Evolutionary conservation across 2,888 invertebrate genomes (phyloP).

Genomic region (Diarsia dahlii): DNA sequence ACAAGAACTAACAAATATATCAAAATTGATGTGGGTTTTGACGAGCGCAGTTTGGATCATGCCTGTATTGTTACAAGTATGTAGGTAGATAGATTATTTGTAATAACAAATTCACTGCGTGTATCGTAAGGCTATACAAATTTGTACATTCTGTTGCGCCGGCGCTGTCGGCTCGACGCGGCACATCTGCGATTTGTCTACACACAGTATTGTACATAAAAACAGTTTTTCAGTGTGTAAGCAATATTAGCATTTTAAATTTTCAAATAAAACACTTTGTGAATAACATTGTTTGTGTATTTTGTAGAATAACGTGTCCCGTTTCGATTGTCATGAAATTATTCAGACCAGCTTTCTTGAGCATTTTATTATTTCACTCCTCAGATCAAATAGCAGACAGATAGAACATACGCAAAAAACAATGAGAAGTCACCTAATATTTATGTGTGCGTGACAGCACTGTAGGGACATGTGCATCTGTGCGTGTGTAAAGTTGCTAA

Average conservation of each 20-base stretch:
- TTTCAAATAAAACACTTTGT: slow-evolving; percentile 85
- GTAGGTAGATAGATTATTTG: slow-evolving; percentile 73
- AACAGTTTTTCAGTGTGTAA: slow-evolving; percentile 82
- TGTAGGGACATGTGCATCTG: no score
- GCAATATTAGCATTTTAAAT: slow-evolving; percentile 86
- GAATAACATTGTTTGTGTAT: slow-evolving; percentile 76
- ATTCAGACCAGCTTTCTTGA: background rate
- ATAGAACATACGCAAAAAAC: no score
- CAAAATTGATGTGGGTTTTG: slow-evolving; percentile 57
- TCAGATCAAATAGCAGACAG: no score
- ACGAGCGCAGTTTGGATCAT: slow-evolving; percentile 57
- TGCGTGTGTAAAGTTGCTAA: no score
- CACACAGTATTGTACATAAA: slow-evolving; percentile 73
- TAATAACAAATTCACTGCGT: slow-evolving; percentile 76
- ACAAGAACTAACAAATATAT: slow-evolving; percentile 32
- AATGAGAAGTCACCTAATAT: no score
- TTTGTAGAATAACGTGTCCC: background rate
- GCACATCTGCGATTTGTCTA: slow-evolving; percentile 57
- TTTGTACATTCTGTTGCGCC: slow-evolving; percentile 69
- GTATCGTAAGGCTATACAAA: slow-evolving; percentile 64
- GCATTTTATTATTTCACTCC: background rate
- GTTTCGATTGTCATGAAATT: background rate
- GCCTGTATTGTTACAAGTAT: slow-evolving; percentile 66
- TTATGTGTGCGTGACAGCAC: no score
- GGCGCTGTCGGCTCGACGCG: slow-evolving; percentile 37